phyloP scores from a whole-genome alignment of 2,113 vertebrate genomes.

The Ictalurus punctatus region DNA sequence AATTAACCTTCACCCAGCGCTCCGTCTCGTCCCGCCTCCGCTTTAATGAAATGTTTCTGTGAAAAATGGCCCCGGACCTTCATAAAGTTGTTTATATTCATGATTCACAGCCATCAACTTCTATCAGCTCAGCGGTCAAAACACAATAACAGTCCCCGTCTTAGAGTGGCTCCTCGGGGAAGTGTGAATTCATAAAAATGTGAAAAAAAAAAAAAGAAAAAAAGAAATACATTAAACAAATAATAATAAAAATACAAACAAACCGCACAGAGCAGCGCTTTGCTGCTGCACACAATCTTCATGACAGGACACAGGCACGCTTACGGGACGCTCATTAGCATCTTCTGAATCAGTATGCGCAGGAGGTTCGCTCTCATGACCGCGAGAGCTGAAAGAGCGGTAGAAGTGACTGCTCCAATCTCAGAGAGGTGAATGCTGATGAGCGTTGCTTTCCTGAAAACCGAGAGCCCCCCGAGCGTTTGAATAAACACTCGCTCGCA shows the following conservation, averaged over 20 bases:
- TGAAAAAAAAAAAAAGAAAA: too few relatives aligned
- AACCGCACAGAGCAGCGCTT: not conserved
- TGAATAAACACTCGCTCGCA: not conserved
- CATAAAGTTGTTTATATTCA: constrained; percentile 39
- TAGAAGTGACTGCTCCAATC: not conserved
- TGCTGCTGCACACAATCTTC: not conserved
- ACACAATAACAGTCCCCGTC: constrained; percentile 3
- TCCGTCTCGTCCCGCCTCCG: not conserved
- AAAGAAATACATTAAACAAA: not conserved
- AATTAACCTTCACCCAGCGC: constrained; percentile 19
- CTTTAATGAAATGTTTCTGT: constrained; percentile 19
- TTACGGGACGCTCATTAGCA: constrained; percentile 36
- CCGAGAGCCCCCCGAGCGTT: not conserved
- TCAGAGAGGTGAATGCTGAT: constrained; percentile 23
- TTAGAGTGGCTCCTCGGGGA: not conserved
- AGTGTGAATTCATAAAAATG: not conserved
- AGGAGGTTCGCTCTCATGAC: not conserved
- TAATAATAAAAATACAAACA: not conserved
- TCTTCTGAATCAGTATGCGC: constrained; percentile 27
- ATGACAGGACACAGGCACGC: constrained; percentile 14
- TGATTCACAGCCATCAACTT: constrained; percentile 31
- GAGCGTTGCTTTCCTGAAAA: not conserved
- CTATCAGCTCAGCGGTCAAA: constrained; percentile 33
- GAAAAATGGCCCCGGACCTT: not conserved
- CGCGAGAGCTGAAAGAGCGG: not conserved